Conservation (phyloP, 23 tunicate species). For the Aplidium turbinatum region DNA sequence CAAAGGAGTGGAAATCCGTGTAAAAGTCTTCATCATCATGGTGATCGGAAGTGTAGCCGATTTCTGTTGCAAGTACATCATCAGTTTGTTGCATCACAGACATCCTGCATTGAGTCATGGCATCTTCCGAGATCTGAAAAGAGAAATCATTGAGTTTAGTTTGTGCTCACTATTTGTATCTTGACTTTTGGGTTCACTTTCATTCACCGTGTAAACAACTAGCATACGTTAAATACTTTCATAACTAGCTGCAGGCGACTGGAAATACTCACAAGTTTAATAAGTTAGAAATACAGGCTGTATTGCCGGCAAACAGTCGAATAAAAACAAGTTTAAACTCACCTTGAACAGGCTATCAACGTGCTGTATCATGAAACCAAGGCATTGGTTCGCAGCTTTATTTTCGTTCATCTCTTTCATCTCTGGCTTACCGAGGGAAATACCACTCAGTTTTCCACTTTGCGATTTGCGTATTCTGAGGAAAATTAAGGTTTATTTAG, state of each 20-base stretch:
- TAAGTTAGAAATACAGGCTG: no score
- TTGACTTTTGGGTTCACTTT: no score
- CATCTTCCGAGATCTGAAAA: constrained; percentile 69
- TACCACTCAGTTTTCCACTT: background rate
- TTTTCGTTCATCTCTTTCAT: constrained; percentile 58
- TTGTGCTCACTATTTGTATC: no score
- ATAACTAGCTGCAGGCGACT: no score
- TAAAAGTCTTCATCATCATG: constrained; percentile 31
- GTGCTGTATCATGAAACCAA: constrained; percentile 73
- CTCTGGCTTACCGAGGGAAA: constrained; percentile 39
- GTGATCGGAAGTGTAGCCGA: constrained; percentile 51
- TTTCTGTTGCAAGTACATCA: constrained; percentile 71
- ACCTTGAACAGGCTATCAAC: constrained; percentile 67
- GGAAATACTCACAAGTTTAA: no score
- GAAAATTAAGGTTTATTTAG: no score
- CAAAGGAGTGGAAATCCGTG: constrained; percentile 51
- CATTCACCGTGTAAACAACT: no score
- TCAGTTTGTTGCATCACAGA: constrained; percentile 87
- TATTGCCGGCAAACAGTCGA: no score
- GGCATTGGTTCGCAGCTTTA: constrained; percentile 62
- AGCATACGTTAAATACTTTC: no score
- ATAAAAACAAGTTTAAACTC: no score
- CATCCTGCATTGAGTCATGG: constrained; percentile 80
- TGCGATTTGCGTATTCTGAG: constrained; percentile 14
- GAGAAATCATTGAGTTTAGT: constrained; percentile 8